Conservation (phyloP, 2,113 vertebrate genomes). For the Syngnathus floridae region DNA sequence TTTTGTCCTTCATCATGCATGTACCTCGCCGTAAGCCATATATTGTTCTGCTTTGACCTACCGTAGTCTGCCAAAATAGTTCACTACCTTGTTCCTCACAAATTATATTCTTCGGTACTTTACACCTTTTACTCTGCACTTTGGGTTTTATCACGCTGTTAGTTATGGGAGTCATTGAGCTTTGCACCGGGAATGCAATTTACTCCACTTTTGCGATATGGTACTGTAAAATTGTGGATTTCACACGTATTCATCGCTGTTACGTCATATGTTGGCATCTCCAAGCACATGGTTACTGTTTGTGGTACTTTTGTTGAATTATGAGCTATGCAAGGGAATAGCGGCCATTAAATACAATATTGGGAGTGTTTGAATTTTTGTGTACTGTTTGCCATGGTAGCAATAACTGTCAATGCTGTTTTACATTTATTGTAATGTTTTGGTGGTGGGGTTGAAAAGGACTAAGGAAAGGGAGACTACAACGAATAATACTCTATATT, state of each 20-base stretch:
- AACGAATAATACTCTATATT: conserved; percentile 8
- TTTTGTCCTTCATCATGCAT: background rate
- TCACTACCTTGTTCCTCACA: background rate
- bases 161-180: conserved; percentile 5
- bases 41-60: background rate
- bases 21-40: background rate
- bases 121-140: conserved; percentile 1
- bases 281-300: background rate
- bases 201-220: background rate
- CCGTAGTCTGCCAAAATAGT: background rate
- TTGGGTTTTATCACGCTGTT: conserved; percentile 7
- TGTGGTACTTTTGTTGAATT: conserved; percentile 19
- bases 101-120: background rate
- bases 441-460: background rate
- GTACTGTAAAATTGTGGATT: background rate
- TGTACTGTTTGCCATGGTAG: conserved; percentile 2
- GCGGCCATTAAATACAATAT: background rate
- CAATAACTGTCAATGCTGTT: conserved; percentile 23
- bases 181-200: conserved; percentile 19
- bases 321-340: conserved; percentile 50
- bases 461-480: background rate
- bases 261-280: background rate
- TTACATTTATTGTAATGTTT: conserved; percentile 2
- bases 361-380: background rate
- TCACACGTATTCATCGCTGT: background rate